phyloP scores from a whole-genome alignment of 2,113 vertebrate genomes.

The Arizona elegans region DNA sequence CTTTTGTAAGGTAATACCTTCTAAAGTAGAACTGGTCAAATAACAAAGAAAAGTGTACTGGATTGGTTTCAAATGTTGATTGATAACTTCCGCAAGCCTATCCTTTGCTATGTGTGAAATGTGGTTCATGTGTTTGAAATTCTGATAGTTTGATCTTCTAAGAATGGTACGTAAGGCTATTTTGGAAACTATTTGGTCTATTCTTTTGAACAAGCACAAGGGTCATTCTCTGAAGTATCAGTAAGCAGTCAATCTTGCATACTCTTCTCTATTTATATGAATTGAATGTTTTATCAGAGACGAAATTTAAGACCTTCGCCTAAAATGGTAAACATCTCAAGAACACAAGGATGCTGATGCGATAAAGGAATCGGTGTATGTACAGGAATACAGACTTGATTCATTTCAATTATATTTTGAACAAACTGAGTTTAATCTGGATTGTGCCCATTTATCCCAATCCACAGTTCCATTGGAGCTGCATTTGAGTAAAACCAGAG shows the following conservation, averaged over 20 bases:
- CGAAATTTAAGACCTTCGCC: not conserved
- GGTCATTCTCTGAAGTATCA: not conserved
- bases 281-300: not conserved
- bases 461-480: not conserved
- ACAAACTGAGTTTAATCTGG: not conserved
- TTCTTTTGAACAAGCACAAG: slow-evolving; percentile 7
- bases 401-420: not conserved
- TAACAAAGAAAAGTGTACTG: not conserved
- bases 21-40: not conserved
- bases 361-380: not conserved
- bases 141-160: not conserved
- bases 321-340: not conserved
- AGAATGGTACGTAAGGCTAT: not conserved
- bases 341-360: not conserved
- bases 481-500: not conserved
- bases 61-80: not conserved
- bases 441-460: not conserved
- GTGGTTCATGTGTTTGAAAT: not conserved
- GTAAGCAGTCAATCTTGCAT: not conserved
- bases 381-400: not conserved
- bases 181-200: not conserved
- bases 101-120: not conserved
- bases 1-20: not conserved
- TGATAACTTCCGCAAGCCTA: not conserved
- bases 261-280: not conserved